These are phyloP conservation scores for Drosophila lini DNA, from an alignment of 1,140 invertebrate species.

Conservation along the genomic window DNA sequence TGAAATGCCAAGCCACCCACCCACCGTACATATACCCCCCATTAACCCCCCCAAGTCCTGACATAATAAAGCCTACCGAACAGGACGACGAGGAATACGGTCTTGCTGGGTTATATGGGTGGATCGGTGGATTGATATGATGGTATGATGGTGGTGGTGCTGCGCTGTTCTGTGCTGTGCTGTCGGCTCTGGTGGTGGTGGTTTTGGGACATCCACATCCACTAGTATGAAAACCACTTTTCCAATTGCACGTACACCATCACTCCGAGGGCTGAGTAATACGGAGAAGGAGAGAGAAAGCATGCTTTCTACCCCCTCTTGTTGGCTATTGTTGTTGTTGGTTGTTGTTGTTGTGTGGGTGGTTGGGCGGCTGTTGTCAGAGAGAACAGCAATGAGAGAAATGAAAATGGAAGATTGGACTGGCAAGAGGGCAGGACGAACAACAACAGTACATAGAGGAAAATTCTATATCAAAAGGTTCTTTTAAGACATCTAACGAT, in stretches of 20 bases:
- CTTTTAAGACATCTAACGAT: neutral
- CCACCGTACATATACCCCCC: constrained; percentile 4
- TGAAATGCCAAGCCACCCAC: constrained; percentile 63
- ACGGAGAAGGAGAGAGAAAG: constrained; percentile 28
- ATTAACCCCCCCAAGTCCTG: constrained; percentile 33
- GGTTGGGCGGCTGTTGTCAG: constrained; percentile 22
- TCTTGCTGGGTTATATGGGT: constrained; percentile 22
- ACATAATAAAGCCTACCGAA: constrained; percentile 79
- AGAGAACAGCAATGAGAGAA: constrained; percentile 57
- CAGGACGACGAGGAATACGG: constrained; percentile 51
- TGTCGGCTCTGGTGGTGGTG: constrained; percentile 36
- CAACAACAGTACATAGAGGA: constrained; percentile 7
- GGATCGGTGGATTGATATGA: constrained; percentile 30
- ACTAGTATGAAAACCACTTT: constrained; percentile 77
- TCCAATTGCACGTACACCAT: constrained; percentile 74
- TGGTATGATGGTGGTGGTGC: constrained; percentile 16
- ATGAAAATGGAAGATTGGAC: constrained; percentile 72
- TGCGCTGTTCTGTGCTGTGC: neutral
- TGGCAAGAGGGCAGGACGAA: constrained; percentile 13
- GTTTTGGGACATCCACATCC: constrained; percentile 65
- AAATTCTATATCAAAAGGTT: neutral
- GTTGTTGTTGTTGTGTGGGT: constrained; percentile 38
- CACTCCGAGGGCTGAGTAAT: constrained; percentile 55
- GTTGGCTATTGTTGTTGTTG: constrained; percentile 24
- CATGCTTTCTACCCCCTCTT: constrained; percentile 24